Conservation (phyloP, 2,888 invertebrate species). For the Teinopalpus imperialis region DNA sequence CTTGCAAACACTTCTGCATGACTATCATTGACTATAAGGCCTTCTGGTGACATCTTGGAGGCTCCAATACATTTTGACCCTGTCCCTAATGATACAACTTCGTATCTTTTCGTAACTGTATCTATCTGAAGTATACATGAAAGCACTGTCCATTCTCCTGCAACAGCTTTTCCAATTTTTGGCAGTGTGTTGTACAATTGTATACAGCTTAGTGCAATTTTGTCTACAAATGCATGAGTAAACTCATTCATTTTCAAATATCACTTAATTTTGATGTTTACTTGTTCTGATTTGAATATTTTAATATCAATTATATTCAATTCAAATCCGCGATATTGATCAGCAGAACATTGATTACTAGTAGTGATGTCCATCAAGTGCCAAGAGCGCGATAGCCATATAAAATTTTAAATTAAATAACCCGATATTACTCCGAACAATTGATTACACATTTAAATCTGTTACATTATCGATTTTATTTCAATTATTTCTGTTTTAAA, state of each 20-base stretch:
- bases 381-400: too few relatives aligned
- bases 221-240: slow-evolving; percentile 53
- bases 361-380: too few relatives aligned
- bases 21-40: slow-evolving; percentile 91
- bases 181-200: slow-evolving; percentile 83
- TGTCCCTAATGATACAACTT: slow-evolving; percentile 92
- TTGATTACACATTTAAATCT: too few relatives aligned
- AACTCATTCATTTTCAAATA: slow-evolving; percentile 44
- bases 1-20: slow-evolving; percentile 96
- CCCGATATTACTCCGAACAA: too few relatives aligned
- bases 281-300: too few relatives aligned
- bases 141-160: slow-evolving; percentile 91
- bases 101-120: slow-evolving; percentile 44
- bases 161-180: slow-evolving; percentile 90
- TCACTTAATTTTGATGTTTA: too few relatives aligned
- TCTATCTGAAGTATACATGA: slow-evolving; percentile 86
- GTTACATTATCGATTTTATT: too few relatives aligned
- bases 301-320: too few relatives aligned
- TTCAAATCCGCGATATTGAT: too few relatives aligned
- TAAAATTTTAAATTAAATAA: too few relatives aligned
- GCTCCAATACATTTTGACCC: slow-evolving; percentile 96
- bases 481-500: too few relatives aligned
- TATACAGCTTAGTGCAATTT: slow-evolving; percentile 82
- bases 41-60: slow-evolving; percentile 83
- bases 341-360: too few relatives aligned